Percentiles rank a stretch among this genome's conserved stretches.
These are phyloP conservation scores for Acromyrmex heyeri DNA, from an alignment of 1,140 invertebrate species.

Conservation along the genomic window DNA sequence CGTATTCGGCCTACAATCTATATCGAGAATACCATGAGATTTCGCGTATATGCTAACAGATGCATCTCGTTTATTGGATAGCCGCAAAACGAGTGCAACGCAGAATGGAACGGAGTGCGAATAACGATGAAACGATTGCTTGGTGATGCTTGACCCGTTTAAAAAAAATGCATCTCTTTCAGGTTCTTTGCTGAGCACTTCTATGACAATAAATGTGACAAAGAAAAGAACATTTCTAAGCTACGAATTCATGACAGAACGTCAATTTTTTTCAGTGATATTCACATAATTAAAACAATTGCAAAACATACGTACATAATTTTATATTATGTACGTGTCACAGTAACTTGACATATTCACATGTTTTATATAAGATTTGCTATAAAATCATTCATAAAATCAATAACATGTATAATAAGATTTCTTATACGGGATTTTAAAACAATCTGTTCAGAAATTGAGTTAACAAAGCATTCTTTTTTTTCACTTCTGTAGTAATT, in stretches of 20 bases:
- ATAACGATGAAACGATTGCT: slow-evolving; percentile 12
- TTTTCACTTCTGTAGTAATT: neutral
- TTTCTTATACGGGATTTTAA: neutral
- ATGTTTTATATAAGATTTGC: neutral
- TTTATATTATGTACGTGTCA: slow-evolving; percentile 1
- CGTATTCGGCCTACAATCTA: slow-evolving; percentile 39
- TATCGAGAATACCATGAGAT: slow-evolving; percentile 21
- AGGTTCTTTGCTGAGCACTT: slow-evolving; percentile 58
- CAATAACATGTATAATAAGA: neutral
- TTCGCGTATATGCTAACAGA: slow-evolving; percentile 33
- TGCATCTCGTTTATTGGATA: slow-evolving; percentile 43
- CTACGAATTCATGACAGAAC: slow-evolving; percentile 22
- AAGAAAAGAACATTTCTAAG: slow-evolving; percentile 19
- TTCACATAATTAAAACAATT: neutral
- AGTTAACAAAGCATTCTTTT: neutral
- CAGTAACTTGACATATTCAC: neutral
- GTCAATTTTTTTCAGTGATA: slow-evolving; percentile 25
- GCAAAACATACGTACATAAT: neutral
- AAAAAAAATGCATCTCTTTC: slow-evolving; percentile 72
- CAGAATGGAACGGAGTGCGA: slow-evolving; percentile 11
- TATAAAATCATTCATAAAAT: neutral
- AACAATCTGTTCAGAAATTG: neutral
- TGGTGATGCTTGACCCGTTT: slow-evolving; percentile 66
- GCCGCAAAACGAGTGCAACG: slow-evolving; percentile 31
- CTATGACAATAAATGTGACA: neutral